Conservation (phyloP, 2,113 vertebrate species). For the Xenopus laevis region DNA sequence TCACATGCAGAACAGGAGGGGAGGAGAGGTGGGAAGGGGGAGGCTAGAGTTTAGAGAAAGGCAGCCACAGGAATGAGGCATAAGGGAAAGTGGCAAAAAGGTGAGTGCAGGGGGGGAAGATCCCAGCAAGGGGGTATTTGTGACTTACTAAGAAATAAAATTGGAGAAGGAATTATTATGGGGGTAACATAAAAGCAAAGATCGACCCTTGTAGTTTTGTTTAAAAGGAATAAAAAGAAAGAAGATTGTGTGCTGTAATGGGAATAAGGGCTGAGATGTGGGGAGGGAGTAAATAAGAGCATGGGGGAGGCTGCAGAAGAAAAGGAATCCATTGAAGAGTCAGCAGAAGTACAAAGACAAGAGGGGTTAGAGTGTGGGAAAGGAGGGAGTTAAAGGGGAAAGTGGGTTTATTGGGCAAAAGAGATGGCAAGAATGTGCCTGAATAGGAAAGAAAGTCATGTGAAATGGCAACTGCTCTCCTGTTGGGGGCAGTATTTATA, state of each 20-base stretch:
- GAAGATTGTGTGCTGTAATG: neutral
- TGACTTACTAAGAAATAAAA: neutral
- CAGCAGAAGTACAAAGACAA: neutral
- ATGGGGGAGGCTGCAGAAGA: neutral
- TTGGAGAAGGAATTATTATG: neutral
- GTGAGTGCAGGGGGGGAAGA: neutral
- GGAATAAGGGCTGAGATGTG: neutral
- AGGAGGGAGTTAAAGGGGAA: conserved; percentile 18
- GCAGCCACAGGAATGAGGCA: neutral
- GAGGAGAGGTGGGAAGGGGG: conserved; percentile 2
- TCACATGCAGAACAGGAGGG: conserved; percentile 32
- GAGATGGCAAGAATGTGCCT: neutral
- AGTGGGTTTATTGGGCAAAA: neutral
- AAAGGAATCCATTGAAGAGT: neutral
- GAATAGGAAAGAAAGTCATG: neutral
- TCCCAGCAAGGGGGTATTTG: too few relatives aligned
- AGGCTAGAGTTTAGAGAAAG: neutral
- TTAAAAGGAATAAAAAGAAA: neutral
- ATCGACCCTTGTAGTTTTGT: too few relatives aligned
- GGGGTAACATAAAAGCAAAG: neutral
- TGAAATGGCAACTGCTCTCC: neutral
- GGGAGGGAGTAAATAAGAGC: neutral
- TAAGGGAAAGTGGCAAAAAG: conserved; percentile 19
- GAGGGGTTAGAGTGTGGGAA: neutral
- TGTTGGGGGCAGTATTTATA: neutral